Percentiles rank a stretch among this genome's conserved stretches.
Evolutionary conservation across 2,888 invertebrate genomes (phyloP).

Genomic region (Megamerina dolium): DNA sequence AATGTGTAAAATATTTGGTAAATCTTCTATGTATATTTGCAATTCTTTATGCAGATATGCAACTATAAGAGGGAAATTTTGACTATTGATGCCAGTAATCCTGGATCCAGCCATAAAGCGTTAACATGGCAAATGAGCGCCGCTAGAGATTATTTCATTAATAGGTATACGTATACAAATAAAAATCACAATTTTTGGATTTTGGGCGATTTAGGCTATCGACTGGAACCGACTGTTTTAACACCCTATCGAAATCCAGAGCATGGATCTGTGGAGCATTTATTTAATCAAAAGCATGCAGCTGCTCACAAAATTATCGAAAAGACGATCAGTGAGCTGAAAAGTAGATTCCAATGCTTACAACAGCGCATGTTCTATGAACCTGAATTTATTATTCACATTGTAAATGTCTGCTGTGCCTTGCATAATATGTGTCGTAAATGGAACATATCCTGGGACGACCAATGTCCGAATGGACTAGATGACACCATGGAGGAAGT

Average conservation of each 20-base stretch:
- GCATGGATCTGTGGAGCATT: constrained; percentile 4
- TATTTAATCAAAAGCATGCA: constrained; percentile 5
- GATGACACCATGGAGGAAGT: too few species aligned
- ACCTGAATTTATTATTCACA: not conserved
- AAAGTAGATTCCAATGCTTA: constrained; percentile 6
- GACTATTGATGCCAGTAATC: too few species aligned
- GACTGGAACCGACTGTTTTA: constrained; percentile 4
- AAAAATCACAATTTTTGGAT: too few species aligned
- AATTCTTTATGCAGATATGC: too few species aligned
- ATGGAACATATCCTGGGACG: not conserved
- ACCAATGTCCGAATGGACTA: too few species aligned
- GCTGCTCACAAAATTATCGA: constrained; percentile 7
- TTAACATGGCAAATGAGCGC: too few species aligned
- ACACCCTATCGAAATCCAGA: constrained; percentile 7
- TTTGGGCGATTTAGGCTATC: constrained; percentile 8
- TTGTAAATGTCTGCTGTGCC: constrained; percentile 5
- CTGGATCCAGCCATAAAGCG: too few species aligned
- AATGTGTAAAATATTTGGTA: too few species aligned
- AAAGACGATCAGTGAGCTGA: constrained; percentile 5
- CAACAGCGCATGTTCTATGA: not conserved
- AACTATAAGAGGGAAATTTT: too few species aligned
- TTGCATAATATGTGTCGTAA: constrained; percentile 3
- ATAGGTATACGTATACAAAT: too few species aligned
- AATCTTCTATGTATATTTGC: too few species aligned
- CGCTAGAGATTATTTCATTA: too few species aligned